Base-by-base conservation (phyloP, 1,140 invertebrate species). In the Theocolax elegans region DNA sequence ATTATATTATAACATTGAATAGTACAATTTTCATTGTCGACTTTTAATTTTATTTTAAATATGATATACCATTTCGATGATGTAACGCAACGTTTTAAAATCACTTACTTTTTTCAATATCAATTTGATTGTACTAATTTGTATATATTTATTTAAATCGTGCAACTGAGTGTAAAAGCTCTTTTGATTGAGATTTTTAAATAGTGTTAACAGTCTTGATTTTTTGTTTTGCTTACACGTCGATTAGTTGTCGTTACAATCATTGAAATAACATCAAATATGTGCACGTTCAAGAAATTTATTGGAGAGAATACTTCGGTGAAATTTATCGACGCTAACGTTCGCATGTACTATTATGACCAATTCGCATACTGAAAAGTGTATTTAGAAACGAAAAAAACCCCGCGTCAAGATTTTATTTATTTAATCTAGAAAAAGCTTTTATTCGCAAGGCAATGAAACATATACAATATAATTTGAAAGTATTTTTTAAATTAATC, bases 171-270 rank as follows among this genome's bases (percentile, higher is more conserved):
- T 44, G 44, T 35, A 46, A 56, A 21, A 54, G 46, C 8, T 7
- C 6, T 62, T 69, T 69, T 69, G 67, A 62, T 69, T 69, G 40
- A 31, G 19, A 25, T 35, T 21, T 62, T 59, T 59, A 40, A 67
- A 44, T 17, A 59, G 7, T 25, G 49, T 31, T 29, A 49, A 60
- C 56, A 60, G 58, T 69, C 49, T 62, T 59, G 1, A 42, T 59
- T 13, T 31, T 67, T 27, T 53, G 19, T n/a, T 19, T 23, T 44
- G n/a, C n/a, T n/a, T n/a, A n/a, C n/a, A n/a, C n/a, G n/a, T n/a
- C n/a, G n/a, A n/a, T n/a, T n/a, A n/a, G 35, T 42, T 48, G 27
- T 2, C n/a, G 53, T 38, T 42, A 44, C 44, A 29, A 27, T 54
- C 66, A 68, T 53, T 44, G 58, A 69, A 69, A 69, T 46, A 44